Evolutionary conservation across 2,797 vertebrate species (phyloP), one percentile per base, ranked within the genome.

Genomic region (Staurois parvus): DNA sequence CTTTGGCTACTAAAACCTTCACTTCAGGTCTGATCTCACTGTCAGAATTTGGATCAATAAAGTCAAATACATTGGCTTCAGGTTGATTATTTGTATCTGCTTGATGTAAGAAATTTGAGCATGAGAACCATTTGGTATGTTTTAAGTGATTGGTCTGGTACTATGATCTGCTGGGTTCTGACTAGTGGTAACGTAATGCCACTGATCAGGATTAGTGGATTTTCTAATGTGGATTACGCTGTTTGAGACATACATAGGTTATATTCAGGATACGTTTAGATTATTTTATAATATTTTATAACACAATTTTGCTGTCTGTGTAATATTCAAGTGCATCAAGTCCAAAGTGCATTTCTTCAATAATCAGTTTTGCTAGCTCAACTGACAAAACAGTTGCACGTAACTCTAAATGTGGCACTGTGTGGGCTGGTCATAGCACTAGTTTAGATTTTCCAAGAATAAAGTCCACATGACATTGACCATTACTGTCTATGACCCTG

Each of bases 21-120:
- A 37, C 32, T 3, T 40, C 3, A 40, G 7, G 34, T 42, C 70
- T 72, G 70, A 5, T 37, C 30, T 72, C 32, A 72, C 70, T 72
- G 70, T 72, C 30, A 72, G 70, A 72, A 37, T 72, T 34, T 37
- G 70, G 70, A 34, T 72, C 70, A 72, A 72, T 72, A 34, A 72
- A 24, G 70, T 37, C 32, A 72, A 72, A 72, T 37, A 37, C 70
- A 34, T 72, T 37, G 70, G 70, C 70, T 72, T 72, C 19, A 40
- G 30, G 40, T 37, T 72, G 70, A 19, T 72, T 19, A 19, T 34
- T 72, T 72, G 9, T 72, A 40, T 70, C 68, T 70, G 68, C 68
- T 30, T 32, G 32, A 32, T 30, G 15, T 74, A 74, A 45, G 21
- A 26, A 48, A 48, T 74, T 42, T 74, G 72, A 42, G 19, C 40